Conservation (phyloP, 2,113 vertebrate species). For the Ranitomeya imitator region DNA sequence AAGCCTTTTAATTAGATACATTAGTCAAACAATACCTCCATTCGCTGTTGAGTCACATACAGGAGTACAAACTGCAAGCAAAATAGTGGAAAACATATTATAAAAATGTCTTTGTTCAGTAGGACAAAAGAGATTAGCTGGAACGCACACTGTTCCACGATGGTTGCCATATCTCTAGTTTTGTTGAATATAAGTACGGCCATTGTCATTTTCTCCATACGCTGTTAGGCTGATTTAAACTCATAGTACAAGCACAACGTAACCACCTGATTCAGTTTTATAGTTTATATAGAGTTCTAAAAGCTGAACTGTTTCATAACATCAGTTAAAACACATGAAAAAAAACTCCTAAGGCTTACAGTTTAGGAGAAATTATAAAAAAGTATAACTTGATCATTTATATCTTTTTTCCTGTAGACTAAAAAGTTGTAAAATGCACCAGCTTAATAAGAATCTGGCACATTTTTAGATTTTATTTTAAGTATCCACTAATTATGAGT, state of each 20-base stretch:
- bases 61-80: background rate
- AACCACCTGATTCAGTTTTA: background rate
- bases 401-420: no score
- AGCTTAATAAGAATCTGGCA: no score
- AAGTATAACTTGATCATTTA: no score
- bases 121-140: constrained; percentile 10
- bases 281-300: background rate
- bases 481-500: no score
- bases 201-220: background rate
- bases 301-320: background rate
- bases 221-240: constrained; percentile 1
- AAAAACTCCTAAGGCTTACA: no score
- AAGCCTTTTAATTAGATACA: constrained; percentile 39
- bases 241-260: background rate
- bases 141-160: background rate
- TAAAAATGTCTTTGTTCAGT: background rate
- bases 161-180: background rate
- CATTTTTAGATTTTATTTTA: no score
- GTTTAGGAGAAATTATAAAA: no score
- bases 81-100: constrained; percentile 15
- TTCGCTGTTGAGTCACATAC: constrained; percentile 16
- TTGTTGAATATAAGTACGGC: background rate
- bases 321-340: no score
- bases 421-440: no score
- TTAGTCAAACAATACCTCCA: constrained; percentile 32